Evolutionary conservation across 2,888 invertebrate genomes (phyloP).

Genomic region (Automeris io): DNA sequence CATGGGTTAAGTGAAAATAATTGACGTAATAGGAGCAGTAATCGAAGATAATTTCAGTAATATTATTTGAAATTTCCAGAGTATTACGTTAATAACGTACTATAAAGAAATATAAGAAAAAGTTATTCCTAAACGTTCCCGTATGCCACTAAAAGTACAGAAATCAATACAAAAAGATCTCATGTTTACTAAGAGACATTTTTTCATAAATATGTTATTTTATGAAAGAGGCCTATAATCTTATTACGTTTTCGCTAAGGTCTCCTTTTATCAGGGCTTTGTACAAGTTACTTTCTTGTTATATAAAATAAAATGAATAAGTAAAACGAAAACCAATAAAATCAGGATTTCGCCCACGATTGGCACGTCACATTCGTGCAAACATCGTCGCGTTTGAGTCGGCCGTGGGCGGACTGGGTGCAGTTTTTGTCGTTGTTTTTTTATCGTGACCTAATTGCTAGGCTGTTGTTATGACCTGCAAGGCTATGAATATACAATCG

Average conservation of each 20-base stretch:
- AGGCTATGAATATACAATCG: no score
- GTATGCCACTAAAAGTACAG: not conserved
- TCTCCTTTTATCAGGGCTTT: conserved; percentile 16
- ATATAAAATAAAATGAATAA: conserved; percentile 50
- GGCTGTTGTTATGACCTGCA: no score
- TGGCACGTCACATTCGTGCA: conserved; percentile 45
- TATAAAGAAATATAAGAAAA: no score
- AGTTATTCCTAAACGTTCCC: not conserved
- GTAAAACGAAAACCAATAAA: conserved; percentile 52
- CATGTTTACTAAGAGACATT: not conserved
- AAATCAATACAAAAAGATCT: not conserved
- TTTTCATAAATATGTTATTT: conserved; percentile 1
- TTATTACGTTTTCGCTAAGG: conserved; percentile 16
- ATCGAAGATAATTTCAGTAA: no score
- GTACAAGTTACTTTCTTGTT: conserved; percentile 23
- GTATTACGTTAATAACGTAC: not conserved
- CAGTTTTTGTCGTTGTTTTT: no score
- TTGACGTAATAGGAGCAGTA: no score
- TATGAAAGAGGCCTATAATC: conserved; percentile 11
- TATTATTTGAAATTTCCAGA: no score
- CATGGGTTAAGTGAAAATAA: no score
- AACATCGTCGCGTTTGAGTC: conserved; percentile 41
- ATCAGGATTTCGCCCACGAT: conserved; percentile 61
- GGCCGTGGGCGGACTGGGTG: conserved; percentile 38
- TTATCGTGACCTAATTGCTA: no score